Evolutionary conservation across 1,140 invertebrate genomes (phyloP), one percentile per base, ranked within the genome.

Genomic region (Daktulosphaira vitifoliae): DNA sequence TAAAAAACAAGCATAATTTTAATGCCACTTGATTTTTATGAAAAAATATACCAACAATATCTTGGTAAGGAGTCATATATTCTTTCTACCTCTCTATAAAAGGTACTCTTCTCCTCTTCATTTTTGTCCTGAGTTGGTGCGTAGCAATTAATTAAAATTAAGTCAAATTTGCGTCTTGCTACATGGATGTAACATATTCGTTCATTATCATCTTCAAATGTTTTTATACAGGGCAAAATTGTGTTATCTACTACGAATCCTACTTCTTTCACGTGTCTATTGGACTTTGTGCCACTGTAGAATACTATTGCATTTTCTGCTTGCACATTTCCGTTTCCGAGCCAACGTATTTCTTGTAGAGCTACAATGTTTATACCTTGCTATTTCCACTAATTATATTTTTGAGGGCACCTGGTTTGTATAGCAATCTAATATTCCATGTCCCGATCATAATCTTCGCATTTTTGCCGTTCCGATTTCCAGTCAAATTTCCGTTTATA

Each of bases 401-500:
- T 20, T 25, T 49, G 18, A 42, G 3, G 26, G 16, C 56, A 16
- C 66, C 44, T 44, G 51, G 66, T 39, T 29, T 56, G n/a, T 44
- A 37, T 13, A 68, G 22, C 20, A 3, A 66, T 46, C 65, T 50
- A 44, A n/a, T n/a, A n/a, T n/a, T n/a, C n/a, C n/a, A n/a, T n/a
- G n/a, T n/a, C n/a, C n/a, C n/a, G n/a, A n/a, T n/a, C n/a, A n/a
- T n/a, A n/a, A n/a, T n/a, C n/a, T n/a, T n/a, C n/a, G n/a, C n/a
- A n/a, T n/a, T n/a, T n/a, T n/a, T n/a, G n/a, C n/a, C n/a, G n/a
- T n/a, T n/a, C n/a, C n/a, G n/a, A n/a, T n/a, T n/a, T n/a, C n/a
- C n/a, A n/a, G n/a, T n/a, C n/a, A n/a, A 68, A 48, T 51, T 69
- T 68, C 67, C 67, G 68, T 29, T 67, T 69, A 38, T 48, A 53